Base-by-base conservation (phyloP, 37 sponge, comb jelly and placozoan genomes). In the Mnemiopsis leidyi region DNA sequence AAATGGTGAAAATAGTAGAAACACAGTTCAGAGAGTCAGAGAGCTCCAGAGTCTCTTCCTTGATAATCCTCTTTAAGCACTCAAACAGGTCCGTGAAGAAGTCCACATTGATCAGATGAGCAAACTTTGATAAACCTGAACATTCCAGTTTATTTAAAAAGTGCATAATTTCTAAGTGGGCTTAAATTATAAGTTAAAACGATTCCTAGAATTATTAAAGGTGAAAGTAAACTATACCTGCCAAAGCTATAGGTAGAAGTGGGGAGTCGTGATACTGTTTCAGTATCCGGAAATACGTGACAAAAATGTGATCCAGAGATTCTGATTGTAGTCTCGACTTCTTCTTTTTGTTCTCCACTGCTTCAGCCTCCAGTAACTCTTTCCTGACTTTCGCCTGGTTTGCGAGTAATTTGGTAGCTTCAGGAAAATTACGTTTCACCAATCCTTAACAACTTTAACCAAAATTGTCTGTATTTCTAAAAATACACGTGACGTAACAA, bases 81-180 rank as follows among this genome's bases (percentile, higher is more conserved):
- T 85, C 90, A 29, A 85, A 85, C 48, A 85, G 90, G 35, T 85
- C 90, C 25, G 90, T 85, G 90, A 85, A 85, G 90, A 85, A 85
- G 29, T 85, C 90, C 7, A 85, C 90, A 61, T 85, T 85, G 2
- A 85, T 85, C n/a, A 85, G 90, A n/a, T 85, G 40, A 16, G 90
- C 90, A 23, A 85, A 85, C 90, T 85, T 85, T 0, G 90, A 85
- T 37, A 85, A 40, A 38, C 90, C 90, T 85, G n/a, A n/a, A n/a
- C n/a, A n/a, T n/a, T n/a, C n/a, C n/a, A n/a, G n/a, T n/a, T n/a
- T n/a, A n/a, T n/a, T n/a, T n/a, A n/a, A n/a, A n/a, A n/a, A n/a
- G n/a, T n/a, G n/a, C n/a, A n/a, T n/a, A n/a, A n/a, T n/a, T n/a
- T n/a, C n/a, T n/a, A n/a, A n/a, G n/a, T n/a, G n/a, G n/a, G n/a